phyloP scores from a whole-genome alignment of 1,140 invertebrate species.

The Ceratitis capitata region DNA sequence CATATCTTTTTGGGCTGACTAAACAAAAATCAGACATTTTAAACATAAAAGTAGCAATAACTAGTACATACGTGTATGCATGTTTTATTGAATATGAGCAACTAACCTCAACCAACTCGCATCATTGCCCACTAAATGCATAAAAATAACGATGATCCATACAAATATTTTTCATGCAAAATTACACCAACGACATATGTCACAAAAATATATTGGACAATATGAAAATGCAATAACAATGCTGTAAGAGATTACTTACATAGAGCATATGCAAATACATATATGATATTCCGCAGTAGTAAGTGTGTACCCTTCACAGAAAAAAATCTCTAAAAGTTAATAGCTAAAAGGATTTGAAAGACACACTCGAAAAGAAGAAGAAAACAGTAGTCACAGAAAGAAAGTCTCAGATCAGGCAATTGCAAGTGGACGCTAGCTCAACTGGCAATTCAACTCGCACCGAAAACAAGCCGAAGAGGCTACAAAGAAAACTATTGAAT shows the following conservation, averaged over 20 bases:
- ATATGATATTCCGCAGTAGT: neutral
- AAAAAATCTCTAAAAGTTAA: slow-evolving; percentile 8
- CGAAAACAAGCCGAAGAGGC: neutral
- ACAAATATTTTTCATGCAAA: slow-evolving; percentile 28
- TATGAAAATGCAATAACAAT: neutral
- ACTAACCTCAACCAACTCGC: slow-evolving; percentile 3
- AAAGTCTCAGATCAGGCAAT: neutral
- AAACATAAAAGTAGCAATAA: too few species aligned
- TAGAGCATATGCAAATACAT: neutral
- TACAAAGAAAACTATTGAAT: neutral
- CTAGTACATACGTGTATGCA: too few species aligned
- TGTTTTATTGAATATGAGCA: neutral
- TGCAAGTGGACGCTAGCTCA: neutral
- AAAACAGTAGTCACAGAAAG: slow-evolving; percentile 1
- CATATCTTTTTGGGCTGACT: neutral
- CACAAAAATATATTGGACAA: too few species aligned
- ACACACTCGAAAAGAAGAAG: too few species aligned
- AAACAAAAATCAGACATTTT: neutral
- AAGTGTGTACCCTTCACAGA: neutral
- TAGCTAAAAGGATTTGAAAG: slow-evolving; percentile 28
- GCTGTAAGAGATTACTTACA: neutral
- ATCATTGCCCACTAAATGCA: neutral
- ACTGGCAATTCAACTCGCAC: too few species aligned
- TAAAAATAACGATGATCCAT: neutral
- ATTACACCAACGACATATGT: slow-evolving; percentile 13